Evolutionary conservation across 2,113 vertebrate species (phyloP).

Genomic region (Oncorhynchus tshawytscha): DNA sequence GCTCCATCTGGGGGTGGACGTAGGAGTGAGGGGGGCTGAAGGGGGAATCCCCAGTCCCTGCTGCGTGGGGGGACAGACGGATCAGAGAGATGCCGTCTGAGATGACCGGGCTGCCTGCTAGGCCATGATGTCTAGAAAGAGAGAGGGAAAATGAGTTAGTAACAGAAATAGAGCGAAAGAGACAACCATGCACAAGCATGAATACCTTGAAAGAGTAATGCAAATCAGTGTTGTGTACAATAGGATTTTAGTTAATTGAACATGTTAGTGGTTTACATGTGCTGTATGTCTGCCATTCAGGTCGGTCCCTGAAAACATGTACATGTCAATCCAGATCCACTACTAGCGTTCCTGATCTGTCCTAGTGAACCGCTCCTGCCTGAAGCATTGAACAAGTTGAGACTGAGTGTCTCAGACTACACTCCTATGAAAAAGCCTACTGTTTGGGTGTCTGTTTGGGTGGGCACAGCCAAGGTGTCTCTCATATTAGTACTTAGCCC

Average conservation of each 20-base stretch:
- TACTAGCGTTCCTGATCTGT: constrained; percentile 22
- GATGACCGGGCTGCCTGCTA: constrained; percentile 91
- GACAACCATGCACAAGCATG: background rate
- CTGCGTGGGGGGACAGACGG: constrained; percentile 86
- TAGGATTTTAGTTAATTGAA: too few relatives aligned
- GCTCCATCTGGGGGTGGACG: constrained; percentile 93
- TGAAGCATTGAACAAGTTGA: constrained; percentile 59
- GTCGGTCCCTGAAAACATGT: background rate
- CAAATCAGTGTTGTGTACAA: too few relatives aligned
- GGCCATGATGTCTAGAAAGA: constrained; percentile 83
- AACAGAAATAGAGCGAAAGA: background rate
- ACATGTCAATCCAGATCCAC: background rate
- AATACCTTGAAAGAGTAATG: background rate
- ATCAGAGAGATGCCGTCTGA: constrained; percentile 91
- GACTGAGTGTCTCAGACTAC: constrained; percentile 2
- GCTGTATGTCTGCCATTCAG: background rate
- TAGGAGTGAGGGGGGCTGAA: constrained; percentile 89
- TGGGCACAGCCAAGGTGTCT: constrained; percentile 44
- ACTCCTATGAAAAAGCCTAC: constrained; percentile 31
- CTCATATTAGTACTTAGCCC: constrained; percentile 35
- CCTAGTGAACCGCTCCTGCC: constrained; percentile 47
- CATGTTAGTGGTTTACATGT: background rate
- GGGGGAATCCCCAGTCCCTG: constrained; percentile 79
- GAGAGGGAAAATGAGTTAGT: background rate
- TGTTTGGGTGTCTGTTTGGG: constrained; percentile 42